Conservation (phyloP, 2,113 vertebrate species). For the Cranoglanis bouderius region DNA sequence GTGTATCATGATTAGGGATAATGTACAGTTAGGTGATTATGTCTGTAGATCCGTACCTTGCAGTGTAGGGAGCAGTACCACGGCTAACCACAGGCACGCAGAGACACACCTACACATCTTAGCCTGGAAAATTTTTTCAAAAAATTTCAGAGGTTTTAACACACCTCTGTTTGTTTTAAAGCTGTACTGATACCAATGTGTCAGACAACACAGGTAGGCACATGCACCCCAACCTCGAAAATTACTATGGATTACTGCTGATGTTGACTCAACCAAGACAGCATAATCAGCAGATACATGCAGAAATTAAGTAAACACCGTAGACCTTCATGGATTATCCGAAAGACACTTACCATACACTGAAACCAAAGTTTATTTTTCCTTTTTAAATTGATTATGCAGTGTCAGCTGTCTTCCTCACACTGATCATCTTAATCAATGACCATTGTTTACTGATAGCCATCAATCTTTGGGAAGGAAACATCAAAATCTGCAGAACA, state of each 20-base stretch:
- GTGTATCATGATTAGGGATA: not conserved
- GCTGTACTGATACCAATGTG: not conserved
- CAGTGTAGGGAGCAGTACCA: slow-evolving; percentile 35
- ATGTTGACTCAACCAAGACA: slow-evolving; percentile 24
- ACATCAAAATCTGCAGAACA: not conserved
- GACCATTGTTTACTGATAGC: not conserved
- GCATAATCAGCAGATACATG: not conserved
- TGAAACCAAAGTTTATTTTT: not conserved
- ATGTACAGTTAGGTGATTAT: not conserved
- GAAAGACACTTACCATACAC: not conserved
- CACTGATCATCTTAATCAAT: slow-evolving; percentile 15
- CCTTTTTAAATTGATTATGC: not conserved
- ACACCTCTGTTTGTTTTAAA: not conserved
- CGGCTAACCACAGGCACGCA: slow-evolving; percentile 35
- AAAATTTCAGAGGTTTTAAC: not conserved
- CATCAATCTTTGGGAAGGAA: slow-evolving; percentile 13
- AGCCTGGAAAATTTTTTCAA: slow-evolving; percentile 8
- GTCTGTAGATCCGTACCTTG: slow-evolving; percentile 42
- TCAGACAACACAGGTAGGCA: slow-evolving; percentile 21
- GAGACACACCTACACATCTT: slow-evolving; percentile 42
- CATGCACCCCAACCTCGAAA: not conserved
- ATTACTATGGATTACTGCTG: slow-evolving; percentile 6
- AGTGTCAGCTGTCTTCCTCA: not conserved
- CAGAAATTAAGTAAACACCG: not conserved
- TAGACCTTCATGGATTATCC: not conserved